phyloP scores from a whole-genome alignment of 2,888 invertebrate genomes.

The Phytoseiulus persimilis region DNA sequence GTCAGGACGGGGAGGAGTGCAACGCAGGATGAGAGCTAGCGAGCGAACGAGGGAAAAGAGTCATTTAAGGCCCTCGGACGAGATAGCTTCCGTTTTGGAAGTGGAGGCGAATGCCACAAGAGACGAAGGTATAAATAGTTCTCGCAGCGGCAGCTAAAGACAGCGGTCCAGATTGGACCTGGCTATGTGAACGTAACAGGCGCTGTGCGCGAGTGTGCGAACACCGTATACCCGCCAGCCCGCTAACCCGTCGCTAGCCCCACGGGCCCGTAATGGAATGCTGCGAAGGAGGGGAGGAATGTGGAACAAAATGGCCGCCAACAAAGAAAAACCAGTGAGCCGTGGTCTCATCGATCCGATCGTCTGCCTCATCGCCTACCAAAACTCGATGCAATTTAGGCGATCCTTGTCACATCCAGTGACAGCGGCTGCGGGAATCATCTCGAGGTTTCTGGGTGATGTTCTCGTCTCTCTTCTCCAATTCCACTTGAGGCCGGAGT shows the following conservation, averaged over 20 bases:
- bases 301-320: background rate
- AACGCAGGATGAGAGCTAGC: background rate
- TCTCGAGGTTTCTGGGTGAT: no score
- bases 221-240: no score
- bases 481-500: no score
- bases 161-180: background rate
- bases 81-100: background rate
- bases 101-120: background rate
- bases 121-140: background rate
- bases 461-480: no score
- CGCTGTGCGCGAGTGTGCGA: background rate
- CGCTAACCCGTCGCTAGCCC: background rate
- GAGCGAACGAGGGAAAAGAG: background rate
- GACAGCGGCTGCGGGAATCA: background rate
- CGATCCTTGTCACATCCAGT: background rate
- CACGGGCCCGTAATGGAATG: background rate
- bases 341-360: constrained; percentile 5
- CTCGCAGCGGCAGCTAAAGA: background rate
- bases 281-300: background rate
- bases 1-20: background rate
- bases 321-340: background rate
- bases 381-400: background rate
- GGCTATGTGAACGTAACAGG: background rate
- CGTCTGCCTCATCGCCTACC: background rate
- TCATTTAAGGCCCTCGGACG: background rate